phyloP scores from a whole-genome alignment of 2,113 vertebrate species.

The Etheostoma cragini region DNA sequence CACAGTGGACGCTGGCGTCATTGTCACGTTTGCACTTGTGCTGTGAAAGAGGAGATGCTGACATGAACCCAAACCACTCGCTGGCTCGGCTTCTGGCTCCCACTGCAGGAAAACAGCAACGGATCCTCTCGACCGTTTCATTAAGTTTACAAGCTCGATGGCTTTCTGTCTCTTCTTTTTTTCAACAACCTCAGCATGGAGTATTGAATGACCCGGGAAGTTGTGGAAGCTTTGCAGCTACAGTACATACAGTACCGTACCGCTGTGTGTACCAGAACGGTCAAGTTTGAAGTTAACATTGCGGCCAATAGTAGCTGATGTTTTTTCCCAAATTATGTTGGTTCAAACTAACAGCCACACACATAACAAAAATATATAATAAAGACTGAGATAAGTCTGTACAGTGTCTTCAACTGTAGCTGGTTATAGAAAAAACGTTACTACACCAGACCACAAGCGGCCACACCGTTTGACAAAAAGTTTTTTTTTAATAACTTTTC shows the following conservation, averaged over 20 bases:
- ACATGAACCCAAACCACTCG: conserved; percentile 60
- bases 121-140: conserved; percentile 67
- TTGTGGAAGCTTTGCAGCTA: conserved; percentile 25
- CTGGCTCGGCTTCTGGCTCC: conserved; percentile 49
- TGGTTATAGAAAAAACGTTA: not conserved
- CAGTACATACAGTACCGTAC: not conserved
- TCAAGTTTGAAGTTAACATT: conserved; percentile 37
- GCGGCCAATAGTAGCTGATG: conserved; percentile 37
- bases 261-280: too few species aligned
- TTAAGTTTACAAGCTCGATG: conserved; percentile 60
- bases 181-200: conserved; percentile 31
- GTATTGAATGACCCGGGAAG: conserved; percentile 27
- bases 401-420: not conserved
- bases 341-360: conserved; percentile 15
- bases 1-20: conserved; percentile 62
- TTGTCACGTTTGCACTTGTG: conserved; percentile 68
- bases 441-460: too few species aligned
- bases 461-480: too few species aligned
- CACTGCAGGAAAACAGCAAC: conserved; percentile 64
- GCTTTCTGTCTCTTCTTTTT: conserved; percentile 5
- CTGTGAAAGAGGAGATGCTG: conserved; percentile 62
- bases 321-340: conserved; percentile 44
- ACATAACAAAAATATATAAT: conserved; percentile 34
- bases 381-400: conserved; percentile 10
- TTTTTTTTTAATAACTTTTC: too few species aligned